phyloP scores from a whole-genome alignment of 2,888 invertebrate genomes.

The Thymelicus acteon region DNA sequence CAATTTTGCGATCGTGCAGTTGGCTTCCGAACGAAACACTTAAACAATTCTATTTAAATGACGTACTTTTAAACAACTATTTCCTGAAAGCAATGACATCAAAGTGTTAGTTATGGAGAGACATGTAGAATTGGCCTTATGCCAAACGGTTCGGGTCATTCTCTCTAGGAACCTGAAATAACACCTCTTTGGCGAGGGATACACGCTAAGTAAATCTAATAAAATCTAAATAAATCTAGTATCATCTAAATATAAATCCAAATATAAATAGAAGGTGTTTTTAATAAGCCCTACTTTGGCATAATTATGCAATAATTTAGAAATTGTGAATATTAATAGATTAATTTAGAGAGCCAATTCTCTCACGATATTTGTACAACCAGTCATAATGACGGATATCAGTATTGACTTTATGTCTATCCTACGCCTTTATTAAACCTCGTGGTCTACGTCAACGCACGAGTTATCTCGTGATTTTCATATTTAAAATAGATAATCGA shows the following conservation, averaged over 20 bases:
- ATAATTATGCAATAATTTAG: no score
- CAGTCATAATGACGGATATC: no score
- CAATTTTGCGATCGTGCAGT: not conserved
- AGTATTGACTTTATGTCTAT: no score
- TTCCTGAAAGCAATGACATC: constrained; percentile 29
- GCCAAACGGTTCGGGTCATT: constrained; percentile 22
- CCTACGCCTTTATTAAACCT: not conserved
- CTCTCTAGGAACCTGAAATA: constrained; percentile 13
- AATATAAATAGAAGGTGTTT: no score
- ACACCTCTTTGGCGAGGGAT: constrained; percentile 2
- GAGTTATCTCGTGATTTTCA: constrained; percentile 1
- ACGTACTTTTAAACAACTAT: not conserved
- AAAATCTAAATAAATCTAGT: no score
- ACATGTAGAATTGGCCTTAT: not conserved
- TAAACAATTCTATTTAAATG: not conserved
- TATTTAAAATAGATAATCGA: not conserved
- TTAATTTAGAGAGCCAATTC: no score
- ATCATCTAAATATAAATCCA: no score
- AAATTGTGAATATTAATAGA: no score
- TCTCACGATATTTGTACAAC: no score
- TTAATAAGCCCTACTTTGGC: no score
- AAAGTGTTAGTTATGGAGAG: constrained; percentile 8
- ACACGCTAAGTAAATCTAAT: no score
- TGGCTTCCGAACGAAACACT: not conserved
- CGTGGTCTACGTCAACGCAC: constrained; percentile 1